A percentile compares a stretch with the other conserved stretches of the same genome.
Conservation (phyloP, 2,113 vertebrate genomes). For the Connochaetes taurinus region DNA sequence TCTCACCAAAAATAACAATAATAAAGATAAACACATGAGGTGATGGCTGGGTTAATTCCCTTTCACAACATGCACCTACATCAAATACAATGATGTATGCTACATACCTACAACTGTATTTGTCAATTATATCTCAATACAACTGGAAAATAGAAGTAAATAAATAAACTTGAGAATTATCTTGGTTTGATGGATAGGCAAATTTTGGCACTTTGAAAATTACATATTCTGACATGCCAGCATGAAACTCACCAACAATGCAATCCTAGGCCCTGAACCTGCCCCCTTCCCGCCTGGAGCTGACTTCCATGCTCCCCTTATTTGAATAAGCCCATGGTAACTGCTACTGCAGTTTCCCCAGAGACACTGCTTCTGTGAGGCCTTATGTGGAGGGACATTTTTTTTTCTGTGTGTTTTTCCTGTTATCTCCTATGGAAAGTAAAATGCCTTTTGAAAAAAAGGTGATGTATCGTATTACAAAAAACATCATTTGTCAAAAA, state of each 20-base stretch:
- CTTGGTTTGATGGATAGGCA: conserved; percentile 4
- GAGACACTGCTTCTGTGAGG: conserved; percentile 54
- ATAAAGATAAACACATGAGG: background rate
- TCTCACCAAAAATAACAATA: background rate
- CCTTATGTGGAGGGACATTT: conserved; percentile 32
- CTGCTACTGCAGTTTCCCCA: background rate
- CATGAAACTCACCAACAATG: conserved; percentile 56
- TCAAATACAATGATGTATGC: background rate
- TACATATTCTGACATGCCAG: conserved; percentile 1
- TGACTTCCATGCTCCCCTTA: conserved; percentile 17
- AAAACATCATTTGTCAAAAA: conserved; percentile 56
- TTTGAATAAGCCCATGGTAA: conserved; percentile 47
- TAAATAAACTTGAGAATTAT: background rate
- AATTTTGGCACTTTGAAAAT: conserved; percentile 40
- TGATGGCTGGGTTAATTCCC: background rate
- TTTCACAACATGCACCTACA: background rate
- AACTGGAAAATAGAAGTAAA: background rate
- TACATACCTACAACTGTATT: background rate
- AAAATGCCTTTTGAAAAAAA: conserved; percentile 61
- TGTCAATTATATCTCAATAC: background rate
- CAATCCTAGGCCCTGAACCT: conserved; percentile 23
- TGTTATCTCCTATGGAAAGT: conserved; percentile 53
- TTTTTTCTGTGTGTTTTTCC: conserved; percentile 14
- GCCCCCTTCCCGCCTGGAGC: conserved; percentile 10
- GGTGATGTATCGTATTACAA: conserved; percentile 60